These are phyloP conservation scores for Drosophila infuscata DNA, from an alignment of 2,888 invertebrate species.

Conservation along the genomic window DNA sequence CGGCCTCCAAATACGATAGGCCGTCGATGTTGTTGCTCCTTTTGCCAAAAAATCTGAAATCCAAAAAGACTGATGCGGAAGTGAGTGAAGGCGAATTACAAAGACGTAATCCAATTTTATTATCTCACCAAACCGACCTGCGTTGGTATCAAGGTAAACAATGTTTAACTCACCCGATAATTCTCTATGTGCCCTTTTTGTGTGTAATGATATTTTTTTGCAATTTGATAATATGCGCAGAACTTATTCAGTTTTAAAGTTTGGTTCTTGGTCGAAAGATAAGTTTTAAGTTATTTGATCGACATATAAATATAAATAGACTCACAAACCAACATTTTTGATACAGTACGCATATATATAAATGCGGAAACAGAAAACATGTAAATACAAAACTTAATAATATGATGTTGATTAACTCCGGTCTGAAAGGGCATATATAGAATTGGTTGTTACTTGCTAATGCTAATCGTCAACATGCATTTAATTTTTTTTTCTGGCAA, in stretches of 20 bases:
- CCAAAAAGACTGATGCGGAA: slow-evolving; percentile 84
- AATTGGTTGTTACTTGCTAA: not conserved
- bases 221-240: not conserved
- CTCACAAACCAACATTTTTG: too few species aligned
- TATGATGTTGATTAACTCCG: not conserved
- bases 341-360: not conserved
- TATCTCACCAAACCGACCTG: slow-evolving; percentile 83
- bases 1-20: slow-evolving; percentile 92
- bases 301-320: too few species aligned
- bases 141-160: slow-evolving; percentile 83
- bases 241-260: not conserved
- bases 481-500: not conserved
- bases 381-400: not conserved
- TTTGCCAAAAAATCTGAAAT: slow-evolving; percentile 83
- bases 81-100: slow-evolving; percentile 82
- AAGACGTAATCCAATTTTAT: slow-evolving; percentile 83
- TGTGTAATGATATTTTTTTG: not conserved
- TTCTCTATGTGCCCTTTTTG: not conserved
- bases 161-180: not conserved
- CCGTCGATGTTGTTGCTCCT: slow-evolving; percentile 83
- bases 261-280: not conserved
- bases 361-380: not conserved
- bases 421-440: not conserved
- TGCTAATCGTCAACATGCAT: not conserved
- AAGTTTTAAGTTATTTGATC: not conserved